Conservation (phyloP, 2,113 vertebrate species). For the Odocoileus virginianus region DNA sequence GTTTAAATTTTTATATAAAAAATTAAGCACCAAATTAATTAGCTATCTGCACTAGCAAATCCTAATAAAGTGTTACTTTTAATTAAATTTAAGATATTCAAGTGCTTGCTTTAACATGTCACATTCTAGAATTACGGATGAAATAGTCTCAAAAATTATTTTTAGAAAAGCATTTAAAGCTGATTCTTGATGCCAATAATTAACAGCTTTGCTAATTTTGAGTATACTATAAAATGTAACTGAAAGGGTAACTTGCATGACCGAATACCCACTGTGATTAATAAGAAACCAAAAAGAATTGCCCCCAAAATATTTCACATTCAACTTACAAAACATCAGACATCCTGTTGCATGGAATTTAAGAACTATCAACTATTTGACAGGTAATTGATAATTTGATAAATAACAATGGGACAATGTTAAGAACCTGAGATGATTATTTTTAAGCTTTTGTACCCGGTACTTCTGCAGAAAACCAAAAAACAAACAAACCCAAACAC, state of each 20-base stretch:
- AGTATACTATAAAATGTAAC: neutral
- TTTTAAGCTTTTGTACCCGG: neutral
- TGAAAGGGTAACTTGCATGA: slow-evolving; percentile 1
- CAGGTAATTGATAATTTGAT: neutral
- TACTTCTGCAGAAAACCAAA: neutral
- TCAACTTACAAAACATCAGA: neutral
- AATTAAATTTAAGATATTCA: slow-evolving; percentile 35
- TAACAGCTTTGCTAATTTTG: neutral
- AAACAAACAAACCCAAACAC: neutral
- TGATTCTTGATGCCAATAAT: slow-evolving; percentile 20
- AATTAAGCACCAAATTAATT: slow-evolving; percentile 22
- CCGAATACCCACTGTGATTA: neutral
- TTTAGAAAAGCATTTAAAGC: neutral
- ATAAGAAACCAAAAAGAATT: neutral
- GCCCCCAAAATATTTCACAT: neutral
- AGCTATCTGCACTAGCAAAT: slow-evolving; percentile 8
- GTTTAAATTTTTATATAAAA: slow-evolving; percentile 20
- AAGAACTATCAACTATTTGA: neutral
- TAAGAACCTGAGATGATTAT: neutral
- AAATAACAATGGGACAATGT: neutral
- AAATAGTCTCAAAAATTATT: neutral
- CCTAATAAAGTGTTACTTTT: neutral
- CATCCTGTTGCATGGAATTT: neutral
- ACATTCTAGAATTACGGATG: neutral
- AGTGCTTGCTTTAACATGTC: neutral